Base-by-base conservation (phyloP, 1,140 invertebrate species). In the Grapholita molesta region DNA sequence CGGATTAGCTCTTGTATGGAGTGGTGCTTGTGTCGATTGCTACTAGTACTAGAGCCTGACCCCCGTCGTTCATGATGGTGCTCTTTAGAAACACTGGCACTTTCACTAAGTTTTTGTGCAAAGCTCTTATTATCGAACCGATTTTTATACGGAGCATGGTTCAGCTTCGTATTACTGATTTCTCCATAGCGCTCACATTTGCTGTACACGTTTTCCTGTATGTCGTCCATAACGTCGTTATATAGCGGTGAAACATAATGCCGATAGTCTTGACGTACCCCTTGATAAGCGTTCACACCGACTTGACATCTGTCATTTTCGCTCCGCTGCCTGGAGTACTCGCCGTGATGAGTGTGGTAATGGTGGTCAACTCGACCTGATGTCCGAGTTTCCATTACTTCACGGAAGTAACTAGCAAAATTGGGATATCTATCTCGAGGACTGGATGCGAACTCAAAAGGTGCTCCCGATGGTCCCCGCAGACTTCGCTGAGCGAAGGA, bases 1-100 rank as follows among this genome's bases (percentile, higher is more conserved):
- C 94, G 91, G 33, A 96, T 95, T 86, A 96, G 89, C 76, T 96
- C 95, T 75, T 96, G 95, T 76, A 96, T 95, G 21, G 94, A 94
- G 78, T 95, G 93, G 74, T 94, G 94, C 78, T 94, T 94, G 75
- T 94, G 93, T 64, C 72, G 91, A 75, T 93, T 92, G 6, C 80
- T 92, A 69, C 82, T 88, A 21, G 79, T 66, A 68, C 81, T 85
- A 0, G 88, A 82, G 8, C 78, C 82, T 30, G 86, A 84, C 18
- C 85, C 79, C 48, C 85, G 77, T 67, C 84, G 76, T 64, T 90
- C 86, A 9, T 78, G 70, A 66, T 76, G 68, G 68, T 42, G 53
- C 57, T 73, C 76, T 70, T 76, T 82, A 55, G 64, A 53, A 70
- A 61, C 76, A 42, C 67, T 79, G 30, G 80, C 73, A 52, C 74